Evolutionary conservation across 2,888 invertebrate genomes (phyloP).

Genomic region (Lithophane leautieri): DNA sequence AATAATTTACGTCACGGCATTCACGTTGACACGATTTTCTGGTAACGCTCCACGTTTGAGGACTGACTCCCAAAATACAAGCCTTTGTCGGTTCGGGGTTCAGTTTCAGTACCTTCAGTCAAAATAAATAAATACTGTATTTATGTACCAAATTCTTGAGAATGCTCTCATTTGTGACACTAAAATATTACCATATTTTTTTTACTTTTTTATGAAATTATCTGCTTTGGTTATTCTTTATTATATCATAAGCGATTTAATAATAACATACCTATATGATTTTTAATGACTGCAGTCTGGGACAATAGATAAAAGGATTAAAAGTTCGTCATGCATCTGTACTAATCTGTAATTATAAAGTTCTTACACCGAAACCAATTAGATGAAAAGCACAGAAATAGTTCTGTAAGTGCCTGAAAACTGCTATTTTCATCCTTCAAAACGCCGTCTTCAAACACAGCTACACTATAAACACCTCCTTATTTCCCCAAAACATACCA

Average conservation of each 20-base stretch:
- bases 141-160: not conserved
- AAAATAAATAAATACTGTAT: too few species aligned
- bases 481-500: conserved; percentile 17
- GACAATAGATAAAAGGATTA: not conserved
- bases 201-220: not conserved
- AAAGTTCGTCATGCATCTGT: not conserved
- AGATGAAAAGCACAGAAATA: not conserved
- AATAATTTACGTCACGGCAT: not conserved
- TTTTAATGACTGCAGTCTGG: not conserved
- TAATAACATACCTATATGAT: not conserved
- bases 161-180: not conserved
- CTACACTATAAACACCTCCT: conserved; percentile 2
- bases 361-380: not conserved
- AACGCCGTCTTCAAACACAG: conserved; percentile 2
- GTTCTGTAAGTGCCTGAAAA: not conserved
- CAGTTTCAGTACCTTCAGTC: not conserved
- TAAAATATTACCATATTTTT: too few species aligned
- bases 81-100: not conserved
- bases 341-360: not conserved
- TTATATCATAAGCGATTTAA: not conserved
- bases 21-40: too few species aligned
- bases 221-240: not conserved
- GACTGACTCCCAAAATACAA: not conserved
- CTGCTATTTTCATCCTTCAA: not conserved
- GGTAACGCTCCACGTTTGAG: not conserved